A percentile compares a stretch with the other conserved stretches of the same genome.
Evolutionary conservation across 2,888 invertebrate genomes (phyloP).

Genomic region (Papilio demoleus): DNA sequence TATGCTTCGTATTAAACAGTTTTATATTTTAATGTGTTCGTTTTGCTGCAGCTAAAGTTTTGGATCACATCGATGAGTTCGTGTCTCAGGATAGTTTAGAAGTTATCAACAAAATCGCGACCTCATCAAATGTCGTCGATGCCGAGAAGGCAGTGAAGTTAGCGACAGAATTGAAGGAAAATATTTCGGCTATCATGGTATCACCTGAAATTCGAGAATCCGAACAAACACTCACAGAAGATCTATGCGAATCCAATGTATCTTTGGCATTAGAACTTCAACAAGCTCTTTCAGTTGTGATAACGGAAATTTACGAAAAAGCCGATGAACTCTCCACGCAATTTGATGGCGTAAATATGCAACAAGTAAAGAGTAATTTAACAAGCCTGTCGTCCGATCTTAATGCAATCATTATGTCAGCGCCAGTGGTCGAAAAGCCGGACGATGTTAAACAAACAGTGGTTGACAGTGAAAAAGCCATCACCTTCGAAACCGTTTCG

Average conservation of each 20-base stretch:
- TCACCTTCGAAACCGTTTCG: slow-evolving; percentile 46
- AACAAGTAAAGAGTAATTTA: slow-evolving; percentile 4
- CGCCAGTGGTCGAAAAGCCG: neutral
- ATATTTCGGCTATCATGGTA: neutral
- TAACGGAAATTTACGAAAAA: slow-evolving; percentile 11
- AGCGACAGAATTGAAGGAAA: slow-evolving; percentile 9
- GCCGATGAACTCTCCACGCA: neutral
- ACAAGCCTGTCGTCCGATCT: slow-evolving; percentile 16
- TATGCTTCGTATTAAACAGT: too few species aligned
- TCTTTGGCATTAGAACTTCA: slow-evolving; percentile 13
- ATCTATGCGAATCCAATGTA: neutral
- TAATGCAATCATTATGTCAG: neutral
- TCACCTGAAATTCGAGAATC: neutral
- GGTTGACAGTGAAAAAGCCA: neutral
- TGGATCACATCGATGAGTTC: neutral
- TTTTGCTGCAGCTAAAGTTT: too few species aligned
- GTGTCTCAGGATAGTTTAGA: neutral
- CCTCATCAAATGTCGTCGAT: neutral
- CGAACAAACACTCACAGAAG: neutral
- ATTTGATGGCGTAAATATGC: neutral
- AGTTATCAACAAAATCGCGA: neutral
- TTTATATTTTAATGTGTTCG: too few species aligned
- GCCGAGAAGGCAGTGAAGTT: neutral
- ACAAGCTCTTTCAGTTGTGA: slow-evolving; percentile 6
- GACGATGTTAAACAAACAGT: neutral